Base-by-base conservation (phyloP, 1,140 invertebrate genomes). In the Arctopsyche grandis region DNA sequence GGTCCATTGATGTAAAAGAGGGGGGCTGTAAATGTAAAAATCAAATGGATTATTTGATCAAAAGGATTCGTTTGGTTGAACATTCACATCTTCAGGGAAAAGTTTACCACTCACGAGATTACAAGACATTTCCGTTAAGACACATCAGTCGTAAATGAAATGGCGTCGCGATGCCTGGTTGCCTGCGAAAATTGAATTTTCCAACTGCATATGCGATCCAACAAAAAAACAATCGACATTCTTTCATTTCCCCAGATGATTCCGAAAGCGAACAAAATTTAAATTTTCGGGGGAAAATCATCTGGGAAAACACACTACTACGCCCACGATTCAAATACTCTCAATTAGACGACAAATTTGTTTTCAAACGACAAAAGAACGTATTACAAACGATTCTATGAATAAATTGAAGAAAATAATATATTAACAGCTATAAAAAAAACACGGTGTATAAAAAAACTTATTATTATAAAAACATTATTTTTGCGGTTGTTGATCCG, bases 121-220 rank as follows among this genome's bases (percentile, higher is more conserved):
- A 29, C 24, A 66, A 22, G 24, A 21, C 60, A 4, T 14, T 16
- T 66, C 21, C 60, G 60, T 4, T 19, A n/a, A 14, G 19, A 66
- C 60, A 21, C 60, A 16, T 69, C 24, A 38, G 69, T 46, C 38
- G 69, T 22, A 48, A 46, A 46, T 46, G 38, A 73, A 73, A 73
- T 19, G n/a, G 63, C n/a, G 63, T 66, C 24, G 69, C 26, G 22
- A 38, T 70, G 22, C 69, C 69, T 29, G 69, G 69, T 46, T 19
- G 69, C 26, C 26, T 9, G 14, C 9, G 69, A 73, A 38, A 73
- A 73, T 73, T 73, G 24, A 73, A 73, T 73, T 73, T 73, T 73
- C 69, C 44, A 19, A 73, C 38, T 73, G 69, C 69, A 46, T 19
- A 73, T 43, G 10, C 19, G 44, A 48, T 48, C 22, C 19, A 16